Percentiles rank a stretch among this genome's conserved stretches.
These are phyloP conservation scores for Corydoras sp. DNA, from an alignment of 2,113 vertebrate species.

Conservation along the genomic window DNA sequence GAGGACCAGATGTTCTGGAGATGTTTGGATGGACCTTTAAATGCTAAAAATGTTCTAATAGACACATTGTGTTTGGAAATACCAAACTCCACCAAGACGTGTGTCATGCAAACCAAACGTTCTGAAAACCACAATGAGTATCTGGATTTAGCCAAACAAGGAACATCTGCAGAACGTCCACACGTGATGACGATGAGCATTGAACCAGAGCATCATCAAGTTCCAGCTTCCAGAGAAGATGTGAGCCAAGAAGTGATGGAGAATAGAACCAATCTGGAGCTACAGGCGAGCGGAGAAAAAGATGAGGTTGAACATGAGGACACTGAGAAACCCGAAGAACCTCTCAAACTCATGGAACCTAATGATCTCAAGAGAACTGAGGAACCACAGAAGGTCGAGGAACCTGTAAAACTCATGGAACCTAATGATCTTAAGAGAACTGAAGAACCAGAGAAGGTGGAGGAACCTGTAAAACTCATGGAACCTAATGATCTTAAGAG, in stretches of 20 bases:
- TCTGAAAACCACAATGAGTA: conserved; percentile 11
- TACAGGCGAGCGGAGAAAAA: neutral
- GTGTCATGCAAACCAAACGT: neutral
- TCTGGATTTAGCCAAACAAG: conserved; percentile 33
- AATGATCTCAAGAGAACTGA: too few relatives aligned
- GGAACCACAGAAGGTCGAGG: too few relatives aligned
- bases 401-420: too few relatives aligned
- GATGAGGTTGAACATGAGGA: neutral
- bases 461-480: too few relatives aligned
- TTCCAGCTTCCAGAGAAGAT: too few relatives aligned
- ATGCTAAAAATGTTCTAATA: conserved; percentile 4
- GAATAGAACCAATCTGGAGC: neutral
- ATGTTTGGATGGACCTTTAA: conserved; percentile 3
- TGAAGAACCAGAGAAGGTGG: too few relatives aligned
- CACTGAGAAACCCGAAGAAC: too few relatives aligned
- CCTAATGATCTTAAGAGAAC: too few relatives aligned
- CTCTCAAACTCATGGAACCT: too few relatives aligned
- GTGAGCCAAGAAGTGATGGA: too few relatives aligned
- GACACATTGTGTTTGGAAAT: conserved; percentile 38
- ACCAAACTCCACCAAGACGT: neutral
- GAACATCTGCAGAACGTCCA: neutral
- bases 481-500: too few relatives aligned
- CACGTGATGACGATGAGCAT: neutral
- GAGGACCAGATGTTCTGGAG: conserved; percentile 9
- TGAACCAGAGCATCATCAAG: neutral